These are phyloP conservation scores for Chloropsis cyanopogon DNA, from an alignment of 2,113 vertebrate genomes.

Conservation along the genomic window DNA sequence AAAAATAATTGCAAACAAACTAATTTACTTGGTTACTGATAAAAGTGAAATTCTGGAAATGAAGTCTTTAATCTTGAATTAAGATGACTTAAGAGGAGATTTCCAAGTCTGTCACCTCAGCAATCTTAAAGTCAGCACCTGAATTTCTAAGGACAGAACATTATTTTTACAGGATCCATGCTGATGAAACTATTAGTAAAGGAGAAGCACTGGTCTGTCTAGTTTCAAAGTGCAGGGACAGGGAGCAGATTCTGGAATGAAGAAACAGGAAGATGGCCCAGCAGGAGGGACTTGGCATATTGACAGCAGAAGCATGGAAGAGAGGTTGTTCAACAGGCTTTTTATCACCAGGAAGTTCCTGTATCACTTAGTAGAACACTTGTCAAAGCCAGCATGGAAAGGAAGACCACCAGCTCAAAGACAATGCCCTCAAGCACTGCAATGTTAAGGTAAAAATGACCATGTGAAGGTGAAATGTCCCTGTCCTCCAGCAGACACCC, in stretches of 20 bases:
- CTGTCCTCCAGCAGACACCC: neutral
- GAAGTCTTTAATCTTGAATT: neutral
- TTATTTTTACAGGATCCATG: neutral
- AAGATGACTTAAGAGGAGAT: neutral
- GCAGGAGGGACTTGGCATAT: neutral
- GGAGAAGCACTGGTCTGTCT: constrained; percentile 39
- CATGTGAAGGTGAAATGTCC: neutral
- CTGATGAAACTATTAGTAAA: neutral
- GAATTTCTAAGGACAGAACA: neutral
- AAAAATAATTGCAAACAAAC: neutral
- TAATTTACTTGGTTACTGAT: neutral
- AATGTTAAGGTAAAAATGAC: rapidly evolving
- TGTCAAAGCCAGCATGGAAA: neutral
- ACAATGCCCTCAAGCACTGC: neutral
- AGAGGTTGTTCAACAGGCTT: neutral
- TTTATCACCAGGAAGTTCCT: neutral
- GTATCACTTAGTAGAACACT: neutral
- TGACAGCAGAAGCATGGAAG: neutral
- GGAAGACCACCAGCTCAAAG: neutral
- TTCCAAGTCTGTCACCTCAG: neutral
- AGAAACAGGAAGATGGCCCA: constrained; percentile 27
- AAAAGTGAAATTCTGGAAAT: neutral
- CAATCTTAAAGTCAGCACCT: neutral
- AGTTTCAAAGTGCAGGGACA: constrained; percentile 7
- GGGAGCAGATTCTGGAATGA: constrained; percentile 5